A percentile compares a stretch with the other conserved stretches of the same genome.
Evolutionary conservation across 1,140 invertebrate genomes (phyloP).

Genomic region (Chrysomallon squamiferum): DNA sequence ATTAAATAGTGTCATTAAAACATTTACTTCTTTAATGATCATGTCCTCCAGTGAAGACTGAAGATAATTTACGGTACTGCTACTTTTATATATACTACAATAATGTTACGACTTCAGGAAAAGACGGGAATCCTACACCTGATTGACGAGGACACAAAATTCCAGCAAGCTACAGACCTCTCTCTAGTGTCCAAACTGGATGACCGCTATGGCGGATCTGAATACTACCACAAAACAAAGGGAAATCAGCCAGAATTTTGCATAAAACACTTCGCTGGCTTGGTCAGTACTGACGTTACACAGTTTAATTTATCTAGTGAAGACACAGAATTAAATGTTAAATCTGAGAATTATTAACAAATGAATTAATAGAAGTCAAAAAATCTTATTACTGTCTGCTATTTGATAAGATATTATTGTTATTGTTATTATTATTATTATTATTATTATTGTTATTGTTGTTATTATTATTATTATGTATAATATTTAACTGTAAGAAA

Average conservation of each 20-base stretch:
- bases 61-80: not conserved
- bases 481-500: too few species aligned
- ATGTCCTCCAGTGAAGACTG: not conserved
- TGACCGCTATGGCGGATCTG: constrained; percentile 29
- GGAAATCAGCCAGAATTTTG: constrained; percentile 68
- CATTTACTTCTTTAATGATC: not conserved
- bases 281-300: too few species aligned
- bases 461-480: too few species aligned
- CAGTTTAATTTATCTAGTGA: too few species aligned
- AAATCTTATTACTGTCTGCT: too few species aligned
- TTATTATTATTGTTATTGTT: too few species aligned
- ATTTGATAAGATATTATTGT: too few species aligned
- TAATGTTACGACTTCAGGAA: constrained; percentile 15
- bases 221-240: constrained; percentile 14
- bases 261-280: too few species aligned
- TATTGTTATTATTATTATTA: too few species aligned
- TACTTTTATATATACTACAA: not conserved
- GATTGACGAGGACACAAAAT: constrained; percentile 46
- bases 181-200: constrained; percentile 94
- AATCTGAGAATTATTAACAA: too few species aligned
- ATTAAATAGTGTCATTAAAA: not conserved
- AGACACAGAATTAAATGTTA: too few species aligned
- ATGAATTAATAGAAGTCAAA: too few species aligned
- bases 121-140: constrained; percentile 31
- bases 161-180: constrained; percentile 72